Base-by-base conservation (phyloP, 2,888 invertebrate genomes). In the Clepsis dumicolana region DNA sequence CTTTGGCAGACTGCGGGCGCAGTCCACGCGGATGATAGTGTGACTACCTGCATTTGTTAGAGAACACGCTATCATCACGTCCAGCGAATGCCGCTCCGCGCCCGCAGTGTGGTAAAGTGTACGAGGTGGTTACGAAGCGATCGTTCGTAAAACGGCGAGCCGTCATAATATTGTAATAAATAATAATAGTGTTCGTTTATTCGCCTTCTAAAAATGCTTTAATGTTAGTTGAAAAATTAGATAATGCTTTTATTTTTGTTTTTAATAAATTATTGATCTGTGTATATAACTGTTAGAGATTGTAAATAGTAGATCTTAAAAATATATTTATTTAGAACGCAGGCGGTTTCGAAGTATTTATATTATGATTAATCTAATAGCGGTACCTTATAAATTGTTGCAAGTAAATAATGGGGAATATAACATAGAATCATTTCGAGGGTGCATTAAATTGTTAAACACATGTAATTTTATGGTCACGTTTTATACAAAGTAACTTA, bases 171-270 rank as follows among this genome's bases (percentile, higher is more conserved):
- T 57, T 61, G 62, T 70, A 57, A 66, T 69, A 65, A 32, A 41
- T 48, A 44, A 44, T 44, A 44, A 69, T 61, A 65, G 69, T 69
- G 65, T 89, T 90, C 87, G 86, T 88, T 91, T 89, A 79, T 86
- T 89, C 87, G 93, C 93, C 93, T 93, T 92, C 86, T 84, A 81
- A 85, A 48, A 87, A 91, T 90, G 93, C 93, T 93, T 93, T 92
- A 92, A 93, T 75, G 82, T 86, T 90, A 91, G 88, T 86, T 77
- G 82, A 84, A 79, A n/a, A 87, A 72, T 80, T 87, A 88, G 84
- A 83, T 82, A 79, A 85, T 78, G 86, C 84, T 84, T 83, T 81
- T 82, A 78, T 81, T 81, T 84, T 82, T 80, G 80, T 78, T 74
- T 76, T 57, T 53, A 71, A 80, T 84, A 86, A 86, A 86, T 87